Base-by-base conservation (phyloP, 1,140 invertebrate species). In the Holotrichia oblita region DNA sequence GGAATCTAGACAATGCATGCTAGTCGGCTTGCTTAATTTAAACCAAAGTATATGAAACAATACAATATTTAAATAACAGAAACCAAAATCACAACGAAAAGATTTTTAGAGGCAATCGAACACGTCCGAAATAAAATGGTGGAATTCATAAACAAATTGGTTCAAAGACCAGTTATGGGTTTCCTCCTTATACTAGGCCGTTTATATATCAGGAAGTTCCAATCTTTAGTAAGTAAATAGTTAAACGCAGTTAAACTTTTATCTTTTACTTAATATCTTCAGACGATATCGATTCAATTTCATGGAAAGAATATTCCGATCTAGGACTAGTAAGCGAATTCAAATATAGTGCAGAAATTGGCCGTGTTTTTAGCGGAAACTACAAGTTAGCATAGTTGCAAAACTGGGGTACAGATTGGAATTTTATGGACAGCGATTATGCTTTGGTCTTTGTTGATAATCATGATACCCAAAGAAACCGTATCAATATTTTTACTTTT, bases 161-260 rank as follows among this genome's bases (percentile, higher is more conserved):
- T 84, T 85, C 94, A 24, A 92, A 90, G 79, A 89, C 88, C 0
- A 83, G 86, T 0, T 89, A 90, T 79, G 90, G 91, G 42, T 94
- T 94, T 85, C 85, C 88, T 3, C 80, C 83, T 0, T 88, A 89
- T 1, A 82, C 90, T n/a, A 87, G 90, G 42, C 91, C 94, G 0
- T 93, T 92, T 84, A 89, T 95, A 80, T 93, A 89, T 84, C 94
- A 96, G 83, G 95, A 97, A 88, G 94, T 97, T 7, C 94, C 95
- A 73, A 94, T 96, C 86, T 87, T 90, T 6, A 41, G 73, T 40
- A 6, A 7, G 34, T 2, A 6, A 12, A 74, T n/a, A 3, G 6
- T 9, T 27, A 74, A 3, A 7, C 4, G 10, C 4, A 9, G 14
- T 17, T 17, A n/a, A 3, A n/a, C n/a, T n/a, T 44, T 6, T 6